Evolutionary conservation across 2,888 invertebrate species (phyloP), one percentile per base, ranked within the genome.

Genomic region (Dryomyza anilis): DNA sequence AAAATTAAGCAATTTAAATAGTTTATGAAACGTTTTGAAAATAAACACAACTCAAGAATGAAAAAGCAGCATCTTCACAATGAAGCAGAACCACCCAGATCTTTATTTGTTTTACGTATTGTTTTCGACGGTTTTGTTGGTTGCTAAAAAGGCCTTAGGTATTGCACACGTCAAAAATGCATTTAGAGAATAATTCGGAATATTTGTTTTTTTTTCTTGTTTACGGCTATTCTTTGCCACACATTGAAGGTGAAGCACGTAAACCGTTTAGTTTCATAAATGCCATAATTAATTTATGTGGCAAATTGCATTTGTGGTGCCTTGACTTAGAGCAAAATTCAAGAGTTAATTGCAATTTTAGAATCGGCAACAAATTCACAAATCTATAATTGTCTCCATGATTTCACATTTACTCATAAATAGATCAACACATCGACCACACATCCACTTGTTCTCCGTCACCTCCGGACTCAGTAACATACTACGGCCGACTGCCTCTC

Each of bases 381-480:
- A n/a, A n/a, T n/a, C n/a, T n/a, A n/a, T n/a, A n/a, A n/a, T n/a
- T n/a, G n/a, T n/a, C n/a, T n/a, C n/a, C n/a, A n/a, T n/a, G n/a
- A n/a, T n/a, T n/a, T n/a, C n/a, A n/a, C n/a, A n/a, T n/a, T n/a
- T 71, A 69, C 74, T 74, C 76, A 78, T 78, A 74, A 77, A 76
- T 77, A 76, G 75, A 74, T 76, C 76, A 76, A 77, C 67, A 69
- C 72, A 72, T 71, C 73, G 74, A 76, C 76, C 77, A 77, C 76
- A 76, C 77, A n/a, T n/a, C n/a, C n/a, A 72, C 19, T 53, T n/a
- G 45, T 12, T 43, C 33, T 25, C 56, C 7, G n/a, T 46, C n/a
- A 45, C n/a, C 1, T 50, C 19, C 19, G 45, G 46, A 4, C 23
- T 46, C 33, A 2, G n/a, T 56, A 21, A 19, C 33, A 16, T 10